phyloP scores from a whole-genome alignment of 37 sponge, comb jelly and placozoan genomes.

The Geodia barretti region DNA sequence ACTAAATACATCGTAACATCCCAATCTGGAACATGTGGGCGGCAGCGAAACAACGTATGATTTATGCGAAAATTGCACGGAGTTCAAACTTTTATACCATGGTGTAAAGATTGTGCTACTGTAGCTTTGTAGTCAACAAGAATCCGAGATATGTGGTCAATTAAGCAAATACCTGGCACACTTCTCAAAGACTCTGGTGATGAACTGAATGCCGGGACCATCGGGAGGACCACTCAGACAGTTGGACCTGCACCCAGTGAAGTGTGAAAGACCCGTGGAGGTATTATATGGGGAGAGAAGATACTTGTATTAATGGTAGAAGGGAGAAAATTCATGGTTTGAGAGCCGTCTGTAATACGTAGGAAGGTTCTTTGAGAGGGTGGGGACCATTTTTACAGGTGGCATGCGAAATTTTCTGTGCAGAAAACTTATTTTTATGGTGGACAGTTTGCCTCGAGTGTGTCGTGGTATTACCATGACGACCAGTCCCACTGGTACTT shows the following conservation, averaged over 20 bases:
- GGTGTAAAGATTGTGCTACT: no score
- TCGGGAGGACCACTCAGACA: conserved; percentile 51
- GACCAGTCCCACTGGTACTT: conserved; percentile 91
- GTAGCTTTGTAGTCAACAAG: no score
- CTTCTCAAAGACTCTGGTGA: conserved; percentile 59
- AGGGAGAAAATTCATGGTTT: not conserved
- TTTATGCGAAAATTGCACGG: no score
- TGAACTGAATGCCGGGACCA: conserved; percentile 48
- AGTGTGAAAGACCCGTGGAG: not conserved
- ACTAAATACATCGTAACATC: conserved; percentile 66
- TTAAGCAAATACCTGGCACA: conserved; percentile 61
- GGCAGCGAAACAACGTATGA: conserved; percentile 2
- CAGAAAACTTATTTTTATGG: not conserved
- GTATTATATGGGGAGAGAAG: not conserved
- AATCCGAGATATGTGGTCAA: not conserved
- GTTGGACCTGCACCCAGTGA: conserved; percentile 21
- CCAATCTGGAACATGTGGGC: conserved; percentile 60
- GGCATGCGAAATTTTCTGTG: not conserved
- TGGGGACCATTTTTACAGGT: not conserved
- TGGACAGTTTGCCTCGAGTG: not conserved
- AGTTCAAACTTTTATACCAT: no score
- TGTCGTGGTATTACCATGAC: conserved; percentile 87
- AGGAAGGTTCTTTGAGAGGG: not conserved
- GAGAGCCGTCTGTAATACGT: not conserved
- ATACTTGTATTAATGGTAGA: no score